Conservation (phyloP, 2,888 invertebrate species). For the Cancer borealis region DNA sequence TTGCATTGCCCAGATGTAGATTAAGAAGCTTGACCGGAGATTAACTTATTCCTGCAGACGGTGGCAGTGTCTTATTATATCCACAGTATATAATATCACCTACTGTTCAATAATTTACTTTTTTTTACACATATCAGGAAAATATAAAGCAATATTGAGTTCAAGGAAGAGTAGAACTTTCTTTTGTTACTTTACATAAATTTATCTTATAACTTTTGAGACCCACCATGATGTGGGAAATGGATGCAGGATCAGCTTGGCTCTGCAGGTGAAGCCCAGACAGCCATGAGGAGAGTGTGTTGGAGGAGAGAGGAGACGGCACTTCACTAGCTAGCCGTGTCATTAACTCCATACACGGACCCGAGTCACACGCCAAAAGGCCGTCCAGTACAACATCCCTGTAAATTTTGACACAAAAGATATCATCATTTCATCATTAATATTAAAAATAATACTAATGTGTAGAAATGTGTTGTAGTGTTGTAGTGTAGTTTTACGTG, state of each 20-base stretch:
- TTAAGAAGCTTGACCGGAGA: too few relatives aligned
- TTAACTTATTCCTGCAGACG: too few relatives aligned
- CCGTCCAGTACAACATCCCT: conserved; percentile 57
- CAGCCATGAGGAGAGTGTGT: conserved; percentile 56
- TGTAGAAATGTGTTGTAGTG: too few relatives aligned
- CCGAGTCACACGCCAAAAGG: conserved; percentile 48
- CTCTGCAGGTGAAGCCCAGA: conserved; percentile 58
- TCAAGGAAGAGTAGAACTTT: not conserved
- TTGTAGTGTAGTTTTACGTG: too few relatives aligned
- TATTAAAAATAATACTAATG: too few relatives aligned
- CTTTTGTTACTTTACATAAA: not conserved
- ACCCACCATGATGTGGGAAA: conserved; percentile 62
- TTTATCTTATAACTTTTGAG: not conserved
- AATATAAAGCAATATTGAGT: not conserved
- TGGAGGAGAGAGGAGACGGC: not conserved
- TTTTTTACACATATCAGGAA: not conserved
- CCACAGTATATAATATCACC: not conserved
- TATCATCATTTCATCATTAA: too few relatives aligned
- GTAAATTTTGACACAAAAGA: not conserved
- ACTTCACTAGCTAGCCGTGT: conserved; percentile 8
- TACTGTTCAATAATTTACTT: not conserved
- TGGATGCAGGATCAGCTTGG: conserved; percentile 18
- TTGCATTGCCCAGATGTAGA: too few relatives aligned
- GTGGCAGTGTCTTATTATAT: too few relatives aligned
- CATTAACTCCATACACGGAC: conserved; percentile 34